These are phyloP conservation scores for Vultur gryphus DNA, from an alignment of 2,797 vertebrate species.

Conservation along the genomic window DNA sequence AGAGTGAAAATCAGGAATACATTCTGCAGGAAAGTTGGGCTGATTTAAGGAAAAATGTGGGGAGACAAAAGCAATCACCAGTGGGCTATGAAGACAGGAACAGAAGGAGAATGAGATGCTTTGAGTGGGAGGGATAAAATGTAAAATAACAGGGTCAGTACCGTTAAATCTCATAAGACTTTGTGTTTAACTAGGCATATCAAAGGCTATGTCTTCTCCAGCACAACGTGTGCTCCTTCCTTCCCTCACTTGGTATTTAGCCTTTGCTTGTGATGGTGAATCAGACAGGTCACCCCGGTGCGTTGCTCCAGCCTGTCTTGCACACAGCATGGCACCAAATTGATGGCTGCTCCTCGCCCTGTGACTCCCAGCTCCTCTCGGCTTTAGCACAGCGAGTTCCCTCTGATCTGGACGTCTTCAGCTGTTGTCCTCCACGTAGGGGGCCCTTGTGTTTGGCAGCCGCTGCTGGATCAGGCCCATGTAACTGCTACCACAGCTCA, in stretches of 20 bases:
- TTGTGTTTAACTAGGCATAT: background rate
- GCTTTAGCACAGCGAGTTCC: background rate
- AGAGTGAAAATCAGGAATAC: background rate
- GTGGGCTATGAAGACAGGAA: background rate
- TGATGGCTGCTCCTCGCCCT: background rate
- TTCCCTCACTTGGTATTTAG: background rate
- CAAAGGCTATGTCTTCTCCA: background rate
- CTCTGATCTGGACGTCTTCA: background rate
- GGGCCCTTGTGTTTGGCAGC: background rate
- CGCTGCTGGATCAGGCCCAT: background rate
- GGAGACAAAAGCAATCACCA: fast-evolving
- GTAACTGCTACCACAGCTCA: background rate
- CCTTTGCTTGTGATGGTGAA: background rate
- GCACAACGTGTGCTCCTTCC: fast-evolving
- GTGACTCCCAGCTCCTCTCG: background rate
- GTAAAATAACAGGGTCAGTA: background rate
- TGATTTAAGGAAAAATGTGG: background rate
- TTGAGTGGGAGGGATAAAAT: background rate
- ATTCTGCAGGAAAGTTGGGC: background rate
- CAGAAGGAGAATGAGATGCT: background rate
- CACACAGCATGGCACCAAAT: background rate
- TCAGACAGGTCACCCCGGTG: background rate
- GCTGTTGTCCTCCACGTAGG: background rate
- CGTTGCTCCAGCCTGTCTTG: background rate
- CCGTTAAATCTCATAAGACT: background rate